Conservation (phyloP, 2,888 invertebrate genomes). For the Furcula furcula region DNA sequence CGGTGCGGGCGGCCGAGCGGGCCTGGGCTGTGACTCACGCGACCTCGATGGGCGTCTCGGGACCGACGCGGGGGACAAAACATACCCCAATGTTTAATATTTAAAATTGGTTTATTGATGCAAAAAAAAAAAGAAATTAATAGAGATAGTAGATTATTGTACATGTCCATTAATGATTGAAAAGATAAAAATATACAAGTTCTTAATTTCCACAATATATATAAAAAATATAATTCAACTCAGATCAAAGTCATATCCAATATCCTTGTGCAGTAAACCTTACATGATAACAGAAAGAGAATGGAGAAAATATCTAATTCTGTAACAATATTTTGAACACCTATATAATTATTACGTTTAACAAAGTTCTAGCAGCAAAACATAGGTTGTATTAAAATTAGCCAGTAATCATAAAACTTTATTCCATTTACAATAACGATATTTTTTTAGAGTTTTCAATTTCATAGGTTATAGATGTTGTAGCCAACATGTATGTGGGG, state of each 20-base stretch:
- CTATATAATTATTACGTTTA: constrained; percentile 76
- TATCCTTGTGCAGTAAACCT: constrained; percentile 80
- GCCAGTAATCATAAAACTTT: constrained; percentile 76
- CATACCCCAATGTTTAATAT: constrained; percentile 59
- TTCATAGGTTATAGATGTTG: constrained; percentile 53
- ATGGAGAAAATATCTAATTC: constrained; percentile 76
- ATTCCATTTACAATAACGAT: constrained; percentile 77
- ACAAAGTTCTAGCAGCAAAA: constrained; percentile 78
- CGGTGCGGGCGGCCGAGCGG: constrained; percentile 28
- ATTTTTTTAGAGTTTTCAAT: constrained; percentile 56
- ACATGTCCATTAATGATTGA: constrained; percentile 80
- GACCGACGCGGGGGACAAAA: constrained; percentile 41
- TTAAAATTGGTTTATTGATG: constrained; percentile 81
- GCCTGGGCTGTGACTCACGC: constrained; percentile 51
- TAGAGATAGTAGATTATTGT: constrained; percentile 77
- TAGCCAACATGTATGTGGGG: constrained; percentile 31
- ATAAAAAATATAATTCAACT: constrained; percentile 80
- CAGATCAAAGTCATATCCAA: constrained; percentile 79
- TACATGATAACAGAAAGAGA: constrained; percentile 72
- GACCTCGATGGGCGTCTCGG: constrained; percentile 39
- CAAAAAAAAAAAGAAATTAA: constrained; percentile 76
- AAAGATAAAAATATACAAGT: constrained; percentile 79
- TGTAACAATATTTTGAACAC: constrained; percentile 79
- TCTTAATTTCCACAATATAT: constrained; percentile 75
- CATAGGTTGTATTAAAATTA: constrained; percentile 71